Evolutionary conservation across 2,113 vertebrate genomes (phyloP).

Genomic region (Australoheros scitulus): DNA sequence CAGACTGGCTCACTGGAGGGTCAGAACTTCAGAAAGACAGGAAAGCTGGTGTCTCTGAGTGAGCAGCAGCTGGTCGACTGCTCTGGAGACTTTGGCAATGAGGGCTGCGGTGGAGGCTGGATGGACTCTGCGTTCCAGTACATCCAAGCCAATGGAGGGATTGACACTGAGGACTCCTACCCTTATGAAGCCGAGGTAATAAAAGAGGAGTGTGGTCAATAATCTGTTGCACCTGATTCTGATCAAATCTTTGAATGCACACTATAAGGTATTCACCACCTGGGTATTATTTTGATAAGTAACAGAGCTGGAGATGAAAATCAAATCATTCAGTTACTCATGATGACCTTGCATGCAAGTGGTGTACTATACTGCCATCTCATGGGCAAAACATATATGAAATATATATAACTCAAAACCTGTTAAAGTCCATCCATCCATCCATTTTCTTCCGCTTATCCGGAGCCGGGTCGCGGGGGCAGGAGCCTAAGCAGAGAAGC

Average conservation of each 20-base stretch:
- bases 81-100: slow-evolving; percentile 73
- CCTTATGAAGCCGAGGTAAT: slow-evolving; percentile 78
- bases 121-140: slow-evolving; percentile 80
- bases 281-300: not conserved
- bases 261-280: rapidly evolving
- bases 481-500: too few species aligned
- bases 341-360: not conserved
- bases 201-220: not conserved
- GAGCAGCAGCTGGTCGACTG: slow-evolving; percentile 86
- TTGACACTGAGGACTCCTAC: slow-evolving; percentile 81
- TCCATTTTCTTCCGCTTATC: too few species aligned
- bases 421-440: too few species aligned
- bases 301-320: not conserved
- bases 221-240: not conserved
- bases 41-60: slow-evolving; percentile 65
- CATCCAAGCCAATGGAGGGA: slow-evolving; percentile 70
- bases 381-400: not conserved
- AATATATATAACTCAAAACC: not conserved
- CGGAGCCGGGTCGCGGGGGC: too few species aligned
- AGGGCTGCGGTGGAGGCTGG: slow-evolving; percentile 74
- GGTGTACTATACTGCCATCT: not conserved
- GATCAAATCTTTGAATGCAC: not conserved
- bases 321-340: not conserved
- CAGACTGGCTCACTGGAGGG: slow-evolving; percentile 83
- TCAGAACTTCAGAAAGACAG: not conserved